A percentile compares a stretch with the other conserved stretches of the same genome.
Evolutionary conservation across 2,113 vertebrate genomes (phyloP).

Genomic region (Lagopus leucura): DNA sequence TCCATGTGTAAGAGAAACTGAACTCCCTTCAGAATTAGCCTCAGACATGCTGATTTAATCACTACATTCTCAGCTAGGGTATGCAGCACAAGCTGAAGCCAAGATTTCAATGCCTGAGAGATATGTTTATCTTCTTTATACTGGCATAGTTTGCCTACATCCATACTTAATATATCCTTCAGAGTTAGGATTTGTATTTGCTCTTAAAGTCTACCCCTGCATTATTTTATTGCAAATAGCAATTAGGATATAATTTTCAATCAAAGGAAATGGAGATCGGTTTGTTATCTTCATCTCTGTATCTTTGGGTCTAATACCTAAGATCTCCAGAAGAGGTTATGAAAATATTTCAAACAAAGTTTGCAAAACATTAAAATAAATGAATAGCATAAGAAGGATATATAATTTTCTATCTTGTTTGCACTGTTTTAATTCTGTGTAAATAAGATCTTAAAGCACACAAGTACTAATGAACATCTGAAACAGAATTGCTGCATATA

Average conservation of each 20-base stretch:
- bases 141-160: neutral
- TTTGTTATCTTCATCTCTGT: neutral
- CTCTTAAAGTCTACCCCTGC: neutral
- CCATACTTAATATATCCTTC: slow-evolving; percentile 20
- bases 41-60: slow-evolving; percentile 13
- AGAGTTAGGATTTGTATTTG: neutral
- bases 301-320: neutral
- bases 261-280: neutral
- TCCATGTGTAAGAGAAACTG: neutral
- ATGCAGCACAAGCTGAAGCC: slow-evolving; percentile 24
- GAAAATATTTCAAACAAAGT: neutral
- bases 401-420: neutral
- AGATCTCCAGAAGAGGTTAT: neutral
- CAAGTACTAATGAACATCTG: neutral
- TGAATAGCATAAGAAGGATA: neutral
- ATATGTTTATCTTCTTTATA: slow-evolving; percentile 40
- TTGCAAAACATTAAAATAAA: neutral
- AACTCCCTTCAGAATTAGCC: slow-evolving; percentile 1
- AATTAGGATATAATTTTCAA: neutral
- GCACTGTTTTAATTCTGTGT: neutral
- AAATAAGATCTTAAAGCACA: neutral
- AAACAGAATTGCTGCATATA: neutral
- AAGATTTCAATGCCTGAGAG: slow-evolving; percentile 23
- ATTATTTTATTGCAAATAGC: neutral
- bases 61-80: slow-evolving; percentile 56